phyloP scores from a whole-genome alignment of 2,888 invertebrate genomes.

The Chalcosyrphus nemorum region DNA sequence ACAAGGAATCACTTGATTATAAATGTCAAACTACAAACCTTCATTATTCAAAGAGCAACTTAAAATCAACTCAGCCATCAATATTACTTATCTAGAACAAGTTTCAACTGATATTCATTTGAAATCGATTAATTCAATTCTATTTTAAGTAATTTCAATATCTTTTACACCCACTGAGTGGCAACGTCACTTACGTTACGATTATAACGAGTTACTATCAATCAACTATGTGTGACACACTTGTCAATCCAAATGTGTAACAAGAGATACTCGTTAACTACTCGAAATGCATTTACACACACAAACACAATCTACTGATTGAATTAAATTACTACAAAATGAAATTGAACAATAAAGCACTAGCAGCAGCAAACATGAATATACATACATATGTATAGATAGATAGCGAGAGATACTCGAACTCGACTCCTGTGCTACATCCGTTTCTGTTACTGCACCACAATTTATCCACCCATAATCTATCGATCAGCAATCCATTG shows the following conservation, averaged over 20 bases:
- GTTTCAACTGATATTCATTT: neutral
- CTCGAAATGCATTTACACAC: slow-evolving; percentile 36
- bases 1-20: too few relatives aligned
- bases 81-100: too few relatives aligned
- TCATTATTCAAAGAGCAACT: too few relatives aligned
- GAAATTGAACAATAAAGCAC: slow-evolving; percentile 52
- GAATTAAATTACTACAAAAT: slow-evolving; percentile 56
- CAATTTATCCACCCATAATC: slow-evolving; percentile 58
- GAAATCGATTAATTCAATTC: neutral
- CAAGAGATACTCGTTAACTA: slow-evolving; percentile 40
- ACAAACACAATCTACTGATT: slow-evolving; percentile 38
- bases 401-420: neutral
- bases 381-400: neutral
- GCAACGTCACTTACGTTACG: neutral
- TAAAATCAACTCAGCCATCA: neutral
- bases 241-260: slow-evolving; percentile 32
- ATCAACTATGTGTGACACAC: slow-evolving; percentile 6
- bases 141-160: neutral
- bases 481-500: slow-evolving; percentile 61
- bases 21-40: neutral
- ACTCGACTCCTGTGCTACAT: neutral
- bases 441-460: slow-evolving; percentile 28
- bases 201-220: slow-evolving; percentile 6
- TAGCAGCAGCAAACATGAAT: slow-evolving; percentile 39
- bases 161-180: slow-evolving; percentile 23